These are phyloP conservation scores for Phorcus lineatus DNA, from an alignment of 2,888 invertebrate genomes.

Conservation along the genomic window DNA sequence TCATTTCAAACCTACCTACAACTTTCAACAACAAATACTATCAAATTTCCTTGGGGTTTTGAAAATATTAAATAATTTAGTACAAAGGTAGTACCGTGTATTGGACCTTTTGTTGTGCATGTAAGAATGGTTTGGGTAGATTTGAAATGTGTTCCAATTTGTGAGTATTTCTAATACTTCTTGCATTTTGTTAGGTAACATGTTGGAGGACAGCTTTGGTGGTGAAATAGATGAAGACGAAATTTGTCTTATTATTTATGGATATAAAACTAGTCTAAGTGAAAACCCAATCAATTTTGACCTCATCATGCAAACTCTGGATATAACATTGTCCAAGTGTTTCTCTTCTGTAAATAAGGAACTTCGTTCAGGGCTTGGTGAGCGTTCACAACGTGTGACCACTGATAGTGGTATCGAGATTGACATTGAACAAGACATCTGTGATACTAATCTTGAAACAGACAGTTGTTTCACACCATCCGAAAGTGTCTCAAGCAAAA, in stretches of 20 bases:
- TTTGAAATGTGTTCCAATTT: neutral
- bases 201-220: constrained; percentile 42
- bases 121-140: no score
- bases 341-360: constrained; percentile 16
- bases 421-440: constrained; percentile 29
- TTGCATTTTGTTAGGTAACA: constrained; percentile 33
- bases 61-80: neutral
- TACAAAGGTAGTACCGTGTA: neutral
- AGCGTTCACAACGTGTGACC: constrained; percentile 17
- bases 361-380: neutral
- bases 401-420: constrained; percentile 42
- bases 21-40: neutral
- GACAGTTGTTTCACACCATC: constrained; percentile 9
- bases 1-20: neutral
- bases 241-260: constrained; percentile 42
- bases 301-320: constrained; percentile 27
- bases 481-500: constrained; percentile 19
- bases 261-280: constrained; percentile 38
- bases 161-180: neutral
- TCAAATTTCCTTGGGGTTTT: neutral
- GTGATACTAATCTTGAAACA: constrained; percentile 31
- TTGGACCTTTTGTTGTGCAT: neutral
- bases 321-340: constrained; percentile 23
- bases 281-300: constrained; percentile 38
- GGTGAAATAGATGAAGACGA: constrained; percentile 45